These are phyloP conservation scores for Sebastolobus altivelis DNA, from an alignment of 2,797 vertebrate genomes.

Conservation along the genomic window DNA sequence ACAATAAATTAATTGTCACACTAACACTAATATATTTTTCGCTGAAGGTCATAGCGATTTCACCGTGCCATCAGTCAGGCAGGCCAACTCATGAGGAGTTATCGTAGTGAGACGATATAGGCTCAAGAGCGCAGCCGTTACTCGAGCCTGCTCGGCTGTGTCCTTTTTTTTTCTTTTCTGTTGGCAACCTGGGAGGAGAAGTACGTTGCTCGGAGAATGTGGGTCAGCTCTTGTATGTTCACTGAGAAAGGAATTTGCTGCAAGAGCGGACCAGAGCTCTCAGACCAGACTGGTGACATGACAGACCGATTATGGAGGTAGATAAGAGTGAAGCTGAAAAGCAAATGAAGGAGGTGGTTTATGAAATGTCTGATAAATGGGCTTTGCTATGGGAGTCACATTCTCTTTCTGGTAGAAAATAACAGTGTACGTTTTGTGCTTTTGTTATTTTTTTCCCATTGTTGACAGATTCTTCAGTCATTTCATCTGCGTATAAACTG, in stretches of 20 bases:
- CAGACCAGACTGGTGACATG: slow-evolving; percentile 53
- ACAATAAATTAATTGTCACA: not conserved
- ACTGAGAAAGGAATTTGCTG: slow-evolving; percentile 62
- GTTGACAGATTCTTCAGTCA: slow-evolving; percentile 8
- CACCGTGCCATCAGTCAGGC: not conserved
- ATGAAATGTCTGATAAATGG: slow-evolving; percentile 39
- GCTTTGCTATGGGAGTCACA: not conserved
- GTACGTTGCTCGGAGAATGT: slow-evolving; percentile 75
- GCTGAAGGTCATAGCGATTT: not conserved
- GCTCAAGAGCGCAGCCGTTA: slow-evolving; percentile 38
- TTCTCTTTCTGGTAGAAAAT: not conserved
- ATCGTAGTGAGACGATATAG: slow-evolving; percentile 20
- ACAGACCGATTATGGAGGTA: slow-evolving; percentile 14
- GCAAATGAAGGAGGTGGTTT: slow-evolving; percentile 15
- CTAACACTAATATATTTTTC: not conserved
- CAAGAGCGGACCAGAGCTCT: slow-evolving; percentile 52
- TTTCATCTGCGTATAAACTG: slow-evolving; percentile 25
- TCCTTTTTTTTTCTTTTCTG: slow-evolving; percentile 55
- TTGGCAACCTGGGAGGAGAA: slow-evolving; percentile 62
- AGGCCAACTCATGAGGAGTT: slow-evolving; percentile 15
- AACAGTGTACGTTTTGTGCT: not conserved
- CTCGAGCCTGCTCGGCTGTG: slow-evolving; percentile 21
- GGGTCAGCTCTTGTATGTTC: slow-evolving; percentile 76
- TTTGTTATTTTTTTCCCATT: not conserved
- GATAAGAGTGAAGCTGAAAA: slow-evolving; percentile 21